These are phyloP conservation scores for Labeo calbasu DNA, from an alignment of 2,797 vertebrate genomes.

Conservation along the genomic window DNA sequence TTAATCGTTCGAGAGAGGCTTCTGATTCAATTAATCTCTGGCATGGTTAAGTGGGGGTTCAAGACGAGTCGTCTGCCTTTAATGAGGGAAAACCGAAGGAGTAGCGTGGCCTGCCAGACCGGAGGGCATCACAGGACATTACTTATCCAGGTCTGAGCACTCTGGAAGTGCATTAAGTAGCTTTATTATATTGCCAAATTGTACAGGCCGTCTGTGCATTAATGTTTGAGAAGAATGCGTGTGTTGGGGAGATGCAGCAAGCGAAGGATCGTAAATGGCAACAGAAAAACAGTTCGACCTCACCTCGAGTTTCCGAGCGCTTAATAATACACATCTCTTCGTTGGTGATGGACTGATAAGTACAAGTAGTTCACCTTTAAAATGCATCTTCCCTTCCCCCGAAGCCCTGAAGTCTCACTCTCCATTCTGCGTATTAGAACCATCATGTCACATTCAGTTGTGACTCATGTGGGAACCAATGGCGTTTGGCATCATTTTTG, in stretches of 20 bases:
- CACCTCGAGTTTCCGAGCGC: not conserved
- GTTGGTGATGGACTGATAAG: not conserved
- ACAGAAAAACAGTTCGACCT: not conserved
- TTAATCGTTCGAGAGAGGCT: conserved; percentile 66
- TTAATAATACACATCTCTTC: not conserved
- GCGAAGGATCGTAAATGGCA: not conserved
- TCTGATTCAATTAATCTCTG: conserved; percentile 55
- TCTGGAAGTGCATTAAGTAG: conserved; percentile 22
- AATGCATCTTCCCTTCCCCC: not conserved
- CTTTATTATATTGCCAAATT: conserved; percentile 21
- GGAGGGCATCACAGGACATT: conserved; percentile 31
- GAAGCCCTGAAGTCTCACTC: not conserved
- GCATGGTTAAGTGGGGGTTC: conserved; percentile 50
- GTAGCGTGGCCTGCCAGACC: conserved; percentile 3
- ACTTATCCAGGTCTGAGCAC: conserved; percentile 41
- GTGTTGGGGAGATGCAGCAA: not conserved
- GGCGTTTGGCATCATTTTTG: not conserved
- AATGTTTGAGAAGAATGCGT: not conserved
- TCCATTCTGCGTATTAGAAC: not conserved
- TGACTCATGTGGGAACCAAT: not conserved
- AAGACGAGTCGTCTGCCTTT: conserved; percentile 56
- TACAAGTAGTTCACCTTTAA: not conserved
- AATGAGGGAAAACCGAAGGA: conserved; percentile 50
- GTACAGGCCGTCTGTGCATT: not conserved
- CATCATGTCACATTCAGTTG: not conserved